Percentiles rank a stretch among this genome's conserved stretches.
These are phyloP conservation scores for Eospalax fontanierii DNA, from an alignment of 2,797 vertebrate genomes.

Conservation along the genomic window DNA sequence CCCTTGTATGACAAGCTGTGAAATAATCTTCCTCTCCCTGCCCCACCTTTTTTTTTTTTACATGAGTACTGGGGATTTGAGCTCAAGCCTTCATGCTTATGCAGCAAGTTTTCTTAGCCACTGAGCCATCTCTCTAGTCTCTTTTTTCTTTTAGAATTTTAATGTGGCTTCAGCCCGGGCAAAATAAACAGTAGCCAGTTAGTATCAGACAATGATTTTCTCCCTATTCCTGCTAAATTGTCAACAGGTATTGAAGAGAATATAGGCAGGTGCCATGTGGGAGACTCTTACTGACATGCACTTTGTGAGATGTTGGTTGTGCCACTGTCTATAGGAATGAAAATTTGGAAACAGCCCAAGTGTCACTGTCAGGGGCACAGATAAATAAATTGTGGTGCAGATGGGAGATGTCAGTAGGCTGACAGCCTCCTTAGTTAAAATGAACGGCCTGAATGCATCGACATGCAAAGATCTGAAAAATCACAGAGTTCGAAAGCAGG, in stretches of 20 bases:
- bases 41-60: no score
- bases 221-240: not conserved
- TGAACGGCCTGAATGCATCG: not conserved
- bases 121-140: not conserved
- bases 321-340: not conserved
- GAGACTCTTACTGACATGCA: rapidly evolving
- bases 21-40: no score
- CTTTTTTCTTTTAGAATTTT: not conserved
- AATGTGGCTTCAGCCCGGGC: not conserved
- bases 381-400: not conserved
- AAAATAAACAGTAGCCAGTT: no score
- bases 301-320: not conserved
- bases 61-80: not conserved
- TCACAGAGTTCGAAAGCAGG: not conserved
- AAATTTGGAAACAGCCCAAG: conserved; percentile 8
- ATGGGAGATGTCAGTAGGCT: not conserved
- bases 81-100: not conserved
- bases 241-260: not conserved
- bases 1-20: no score
- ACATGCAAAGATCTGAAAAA: conserved; percentile 13
- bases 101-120: not conserved
- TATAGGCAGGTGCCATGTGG: rapidly evolving
- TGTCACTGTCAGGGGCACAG: not conserved
- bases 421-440: conserved; percentile 1
- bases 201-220: not conserved